Evolutionary conservation across 1,140 invertebrate genomes (phyloP).

Genomic region (Temnothorax longispinosus): DNA sequence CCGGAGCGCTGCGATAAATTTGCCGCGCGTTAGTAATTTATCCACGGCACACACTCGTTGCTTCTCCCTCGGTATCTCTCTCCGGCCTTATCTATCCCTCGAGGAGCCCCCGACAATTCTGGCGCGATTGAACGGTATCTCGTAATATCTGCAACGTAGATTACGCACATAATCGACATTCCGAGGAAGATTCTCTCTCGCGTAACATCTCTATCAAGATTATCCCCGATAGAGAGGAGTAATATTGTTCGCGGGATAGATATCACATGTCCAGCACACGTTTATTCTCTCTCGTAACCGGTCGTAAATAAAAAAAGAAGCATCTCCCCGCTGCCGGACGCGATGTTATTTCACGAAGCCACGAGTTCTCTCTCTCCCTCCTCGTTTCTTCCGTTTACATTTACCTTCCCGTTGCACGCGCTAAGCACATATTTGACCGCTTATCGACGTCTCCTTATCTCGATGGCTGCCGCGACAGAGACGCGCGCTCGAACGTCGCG

Average conservation of each 20-base stretch:
- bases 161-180: not conserved
- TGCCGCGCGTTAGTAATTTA: not conserved
- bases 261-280: not conserved
- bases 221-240: not conserved
- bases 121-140: not conserved
- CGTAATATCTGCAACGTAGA: not conserved
- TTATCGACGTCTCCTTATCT: conserved; percentile 37
- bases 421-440: conserved; percentile 29
- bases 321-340: not conserved
- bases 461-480: not conserved
- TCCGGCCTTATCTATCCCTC: not conserved
- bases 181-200: not conserved
- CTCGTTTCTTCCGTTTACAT: not conserved
- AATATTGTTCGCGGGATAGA: not conserved
- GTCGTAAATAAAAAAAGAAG: not conserved
- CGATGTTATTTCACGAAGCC: not conserved
- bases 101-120: not conserved
- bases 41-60: not conserved
- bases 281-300: not conserved
- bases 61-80: not conserved
- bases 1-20: not conserved
- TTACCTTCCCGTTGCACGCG: not conserved
- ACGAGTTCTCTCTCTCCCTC: not conserved
- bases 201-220: not conserved
- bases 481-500: not conserved